Conservation (phyloP, 2,113 vertebrate species). For the Desmodus rotundus region DNA sequence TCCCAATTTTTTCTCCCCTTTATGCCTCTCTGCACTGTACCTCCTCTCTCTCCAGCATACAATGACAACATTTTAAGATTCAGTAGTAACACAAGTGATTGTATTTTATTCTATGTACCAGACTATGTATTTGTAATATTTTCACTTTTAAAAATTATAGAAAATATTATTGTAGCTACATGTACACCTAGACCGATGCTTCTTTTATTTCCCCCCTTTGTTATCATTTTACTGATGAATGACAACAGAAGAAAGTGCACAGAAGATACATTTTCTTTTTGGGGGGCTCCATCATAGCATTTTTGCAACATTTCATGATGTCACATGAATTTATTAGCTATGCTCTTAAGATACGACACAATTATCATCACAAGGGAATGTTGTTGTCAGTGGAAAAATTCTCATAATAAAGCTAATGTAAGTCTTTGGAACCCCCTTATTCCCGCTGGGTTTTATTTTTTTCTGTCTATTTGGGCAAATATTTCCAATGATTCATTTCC, state of each 20-base stretch:
- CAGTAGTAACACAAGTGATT: background rate
- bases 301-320: background rate
- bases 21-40: no score
- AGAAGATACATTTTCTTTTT: background rate
- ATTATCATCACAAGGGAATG: background rate
- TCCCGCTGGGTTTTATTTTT: background rate
- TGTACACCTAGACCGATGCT: background rate
- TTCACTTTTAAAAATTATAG: background rate
- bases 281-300: background rate
- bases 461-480: background rate
- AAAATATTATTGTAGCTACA: background rate
- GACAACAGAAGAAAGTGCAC: background rate
- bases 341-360: conserved; percentile 3
- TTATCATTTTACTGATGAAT: background rate
- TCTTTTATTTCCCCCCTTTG: background rate
- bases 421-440: accelerated
- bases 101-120: background rate
- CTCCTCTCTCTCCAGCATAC: no score
- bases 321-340: conserved; percentile 30
- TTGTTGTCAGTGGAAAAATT: conserved; percentile 10
- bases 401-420: background rate
- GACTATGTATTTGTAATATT: background rate
- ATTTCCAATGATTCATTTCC: background rate
- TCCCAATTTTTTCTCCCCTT: no score
- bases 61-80: background rate